These are phyloP conservation scores for Apostichopus parvimensis DNA, from an alignment of 35 echinoderm and acorn worm species.

Conservation along the genomic window DNA sequence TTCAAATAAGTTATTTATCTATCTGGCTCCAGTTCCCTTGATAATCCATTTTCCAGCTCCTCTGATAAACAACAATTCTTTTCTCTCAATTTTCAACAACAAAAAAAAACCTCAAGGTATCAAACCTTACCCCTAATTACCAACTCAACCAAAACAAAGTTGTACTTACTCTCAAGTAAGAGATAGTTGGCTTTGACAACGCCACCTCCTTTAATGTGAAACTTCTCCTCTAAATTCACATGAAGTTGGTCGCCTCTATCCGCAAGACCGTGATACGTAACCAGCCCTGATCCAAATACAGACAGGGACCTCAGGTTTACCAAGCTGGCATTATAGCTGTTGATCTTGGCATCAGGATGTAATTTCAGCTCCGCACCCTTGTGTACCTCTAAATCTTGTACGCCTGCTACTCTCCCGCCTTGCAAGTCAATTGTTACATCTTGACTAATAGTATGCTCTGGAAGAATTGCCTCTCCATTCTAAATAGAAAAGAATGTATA, in stretches of 20 bases:
- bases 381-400: background rate
- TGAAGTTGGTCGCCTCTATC: slow-evolving; percentile 35
- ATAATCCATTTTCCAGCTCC: no score
- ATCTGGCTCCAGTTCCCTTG: no score
- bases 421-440: background rate
- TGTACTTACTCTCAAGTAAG: slow-evolving; percentile 57
- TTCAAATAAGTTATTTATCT: no score
- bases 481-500: background rate
- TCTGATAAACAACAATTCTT: no score
- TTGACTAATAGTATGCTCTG: background rate
- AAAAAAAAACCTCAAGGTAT: no score
- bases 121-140: no score
- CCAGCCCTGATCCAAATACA: slow-evolving; percentile 62
- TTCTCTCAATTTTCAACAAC: no score
- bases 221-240: slow-evolving; percentile 43
- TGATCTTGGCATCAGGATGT: slow-evolving; percentile 52
- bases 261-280: slow-evolving; percentile 59
- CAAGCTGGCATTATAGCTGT: slow-evolving; percentile 61
- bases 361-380: background rate
- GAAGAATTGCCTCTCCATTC: slow-evolving; percentile 1
- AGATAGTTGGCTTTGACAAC: slow-evolving; percentile 59
- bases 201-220: slow-evolving; percentile 64
- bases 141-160: background rate
- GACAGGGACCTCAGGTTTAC: slow-evolving; percentile 40
- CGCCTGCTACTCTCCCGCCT: background rate